phyloP scores from a whole-genome alignment of 2,797 vertebrate genomes.

The Sebastes taczanowskii region DNA sequence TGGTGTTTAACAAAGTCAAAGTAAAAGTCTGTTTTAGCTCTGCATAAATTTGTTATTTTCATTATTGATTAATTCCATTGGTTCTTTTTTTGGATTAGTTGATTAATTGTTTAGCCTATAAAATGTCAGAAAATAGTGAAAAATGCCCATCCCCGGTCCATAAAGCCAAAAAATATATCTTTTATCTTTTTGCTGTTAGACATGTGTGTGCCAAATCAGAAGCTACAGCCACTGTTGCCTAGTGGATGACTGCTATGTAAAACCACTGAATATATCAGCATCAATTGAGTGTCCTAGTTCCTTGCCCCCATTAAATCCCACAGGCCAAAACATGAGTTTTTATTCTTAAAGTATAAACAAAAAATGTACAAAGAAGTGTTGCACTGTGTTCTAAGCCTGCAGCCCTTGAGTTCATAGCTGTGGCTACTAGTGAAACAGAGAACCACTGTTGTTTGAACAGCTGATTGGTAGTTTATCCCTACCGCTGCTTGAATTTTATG shows the following conservation, averaged over 20 bases:
- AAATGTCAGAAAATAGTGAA: too few relatives aligned
- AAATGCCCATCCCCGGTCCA: background rate
- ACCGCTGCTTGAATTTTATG: background rate
- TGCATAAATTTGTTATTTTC: background rate
- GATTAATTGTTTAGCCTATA: background rate
- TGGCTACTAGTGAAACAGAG: background rate
- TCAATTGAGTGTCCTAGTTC: constrained; percentile 27
- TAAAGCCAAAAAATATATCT: background rate
- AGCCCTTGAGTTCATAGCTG: background rate
- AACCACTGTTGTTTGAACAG: constrained; percentile 28
- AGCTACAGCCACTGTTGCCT: background rate
- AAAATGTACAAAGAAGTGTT: background rate
- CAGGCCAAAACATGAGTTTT: background rate
- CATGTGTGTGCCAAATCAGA: background rate
- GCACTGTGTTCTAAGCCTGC: background rate
- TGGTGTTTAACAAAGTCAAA: background rate
- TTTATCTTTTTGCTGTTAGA: background rate
- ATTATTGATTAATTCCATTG: background rate
- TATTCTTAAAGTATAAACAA: background rate
- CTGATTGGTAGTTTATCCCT: background rate
- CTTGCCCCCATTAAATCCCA: constrained; percentile 26
- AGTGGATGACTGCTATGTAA: background rate
- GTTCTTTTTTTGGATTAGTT: too few relatives aligned
- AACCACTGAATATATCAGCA: constrained; percentile 22
- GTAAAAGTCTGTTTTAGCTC: background rate